Base-by-base conservation (phyloP, 2,797 vertebrate genomes). In the Odontamblyopus rebecca region DNA sequence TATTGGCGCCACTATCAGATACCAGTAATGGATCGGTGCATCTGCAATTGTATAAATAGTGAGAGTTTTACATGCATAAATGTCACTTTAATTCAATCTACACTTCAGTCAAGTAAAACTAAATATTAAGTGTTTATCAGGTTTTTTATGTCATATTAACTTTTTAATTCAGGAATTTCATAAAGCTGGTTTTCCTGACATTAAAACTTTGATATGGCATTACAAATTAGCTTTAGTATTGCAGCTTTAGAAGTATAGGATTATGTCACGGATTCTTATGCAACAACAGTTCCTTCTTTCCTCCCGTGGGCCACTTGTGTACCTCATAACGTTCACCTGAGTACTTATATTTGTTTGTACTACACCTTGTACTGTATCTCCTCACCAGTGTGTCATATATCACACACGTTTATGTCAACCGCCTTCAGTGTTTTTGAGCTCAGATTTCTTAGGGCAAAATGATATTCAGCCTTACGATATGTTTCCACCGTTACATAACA, bases 401-500 rank as follows among this genome's bases (percentile, higher is more conserved):
- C 72, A 71, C 54, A 64, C 72, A 72, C 63, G 66, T 68, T 76
- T 62, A 77, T 78, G 61, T 73, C 26, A 65, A 29, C 32, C 61
- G 41, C 44, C n/a, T 50, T 15, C 3, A 53, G 70, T 76, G 35
- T 69, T 56, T 73, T 65, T 61, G n/a, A n/a, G 75, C 56, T 86
- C 62, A 27, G 29, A 27, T 77, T 51, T 76, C 66, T 63, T 50
- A 59, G 23, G 71, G 69, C 1, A 41, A n/a, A 48, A 15, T 51
- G 60, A 23, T 69, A 27, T 62, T 53, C 26, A 5, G 35, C 9
- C 62, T 12, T 35, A 61, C 73, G 15, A 73, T 53, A 26, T 81
- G 67, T 81, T 80, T 61, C 69, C 4, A 0, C 35, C 13, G 60
- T 86, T 82, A 79, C 56, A 59, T 72, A 80, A 82, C 44, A 29